Evolutionary conservation across 2,113 vertebrate species (phyloP).

Genomic region (Apteryx mantelli): DNA sequence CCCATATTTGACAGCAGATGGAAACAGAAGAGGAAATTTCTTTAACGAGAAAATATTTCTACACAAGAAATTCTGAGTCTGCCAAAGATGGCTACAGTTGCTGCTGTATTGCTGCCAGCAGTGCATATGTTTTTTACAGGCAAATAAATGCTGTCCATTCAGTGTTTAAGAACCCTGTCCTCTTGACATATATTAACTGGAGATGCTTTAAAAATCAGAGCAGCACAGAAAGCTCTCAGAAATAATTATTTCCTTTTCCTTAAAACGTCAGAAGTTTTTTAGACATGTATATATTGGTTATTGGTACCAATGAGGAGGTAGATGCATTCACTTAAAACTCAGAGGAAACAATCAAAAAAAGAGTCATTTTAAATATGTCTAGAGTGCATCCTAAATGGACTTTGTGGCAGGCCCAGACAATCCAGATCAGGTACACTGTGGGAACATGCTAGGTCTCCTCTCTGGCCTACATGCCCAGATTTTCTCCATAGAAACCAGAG

Average conservation of each 20-base stretch:
- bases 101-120: slow-evolving; percentile 8
- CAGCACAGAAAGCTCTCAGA: not conserved
- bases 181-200: slow-evolving; percentile 35
- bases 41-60: slow-evolving; percentile 33
- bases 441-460: not conserved
- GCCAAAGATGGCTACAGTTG: slow-evolving; percentile 47
- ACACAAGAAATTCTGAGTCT: not conserved
- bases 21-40: slow-evolving; percentile 1
- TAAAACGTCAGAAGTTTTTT: not conserved
- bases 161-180: not conserved
- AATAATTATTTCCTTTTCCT: not conserved
- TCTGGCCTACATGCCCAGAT: not conserved
- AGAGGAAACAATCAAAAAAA: not conserved
- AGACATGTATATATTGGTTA: not conserved
- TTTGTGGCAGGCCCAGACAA: not conserved
- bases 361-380: not conserved
- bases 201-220: slow-evolving; percentile 19
- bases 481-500: slow-evolving; percentile 16
- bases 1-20: not conserved
- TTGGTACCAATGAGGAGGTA: not conserved
- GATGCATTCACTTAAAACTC: not conserved
- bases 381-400: not conserved
- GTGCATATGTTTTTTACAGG: slow-evolving; percentile 45
- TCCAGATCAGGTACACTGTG: not conserved
- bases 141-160: slow-evolving; percentile 53